These are phyloP conservation scores for Drosophila trapezifrons DNA, from an alignment of 1,140 invertebrate genomes.

Conservation along the genomic window DNA sequence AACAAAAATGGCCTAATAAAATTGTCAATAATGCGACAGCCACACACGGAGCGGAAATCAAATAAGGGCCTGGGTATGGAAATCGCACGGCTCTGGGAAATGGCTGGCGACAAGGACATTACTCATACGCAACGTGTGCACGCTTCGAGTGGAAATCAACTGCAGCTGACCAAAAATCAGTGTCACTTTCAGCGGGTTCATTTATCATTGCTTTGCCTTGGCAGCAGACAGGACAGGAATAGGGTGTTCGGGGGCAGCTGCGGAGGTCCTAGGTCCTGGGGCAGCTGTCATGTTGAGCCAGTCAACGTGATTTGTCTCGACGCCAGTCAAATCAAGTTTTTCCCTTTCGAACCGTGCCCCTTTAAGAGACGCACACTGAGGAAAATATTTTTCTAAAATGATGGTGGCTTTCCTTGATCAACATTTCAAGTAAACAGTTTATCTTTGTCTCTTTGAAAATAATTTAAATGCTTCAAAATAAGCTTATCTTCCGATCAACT, in stretches of 20 bases:
- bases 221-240: conserved; percentile 21
- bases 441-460: not conserved
- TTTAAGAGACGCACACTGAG: not conserved
- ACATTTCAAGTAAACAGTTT: too few species aligned
- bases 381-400: not conserved
- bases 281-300: conserved; percentile 68
- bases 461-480: not conserved
- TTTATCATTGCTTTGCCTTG: conserved; percentile 68
- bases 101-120: conserved; percentile 42
- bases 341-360: conserved; percentile 12
- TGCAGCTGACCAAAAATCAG: conserved; percentile 71
- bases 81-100: conserved; percentile 6
- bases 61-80: conserved; percentile 18
- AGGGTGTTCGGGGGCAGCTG: not conserved
- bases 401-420: too few species aligned
- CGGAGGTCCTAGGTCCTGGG: conserved; percentile 28
- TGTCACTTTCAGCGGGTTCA: conserved; percentile 63
- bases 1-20: conserved; percentile 68
- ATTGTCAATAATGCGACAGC: conserved; percentile 67
- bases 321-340: conserved; percentile 57
- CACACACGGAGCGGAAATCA: conserved; percentile 22
- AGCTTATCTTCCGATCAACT: not conserved
- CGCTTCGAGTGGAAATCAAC: conserved; percentile 50
- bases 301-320: conserved; percentile 72
- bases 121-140: conserved; percentile 65